Evolutionary conservation across 2,888 invertebrate species (phyloP).

Genomic region (Dioctria linearis): DNA sequence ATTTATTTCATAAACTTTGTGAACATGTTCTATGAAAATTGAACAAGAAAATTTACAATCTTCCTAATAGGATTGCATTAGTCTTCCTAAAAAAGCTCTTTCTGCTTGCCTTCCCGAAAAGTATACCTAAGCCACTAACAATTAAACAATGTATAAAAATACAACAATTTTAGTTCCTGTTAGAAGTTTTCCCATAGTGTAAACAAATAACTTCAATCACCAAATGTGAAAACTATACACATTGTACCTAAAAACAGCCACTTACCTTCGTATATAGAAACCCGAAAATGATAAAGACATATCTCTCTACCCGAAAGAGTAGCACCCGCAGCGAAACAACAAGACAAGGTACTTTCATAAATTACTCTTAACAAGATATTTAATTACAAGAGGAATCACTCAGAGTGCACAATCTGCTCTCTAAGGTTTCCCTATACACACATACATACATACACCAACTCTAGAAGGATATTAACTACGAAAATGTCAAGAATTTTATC

Average conservation of each 20-base stretch:
- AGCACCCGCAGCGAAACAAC: not conserved
- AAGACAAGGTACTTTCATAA: slow-evolving; percentile 29
- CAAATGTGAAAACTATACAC: not conserved
- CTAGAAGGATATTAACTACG: not conserved
- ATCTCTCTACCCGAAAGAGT: too few species aligned
- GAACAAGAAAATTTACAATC: too few species aligned
- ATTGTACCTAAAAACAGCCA: not conserved
- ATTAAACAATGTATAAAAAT: not conserved
- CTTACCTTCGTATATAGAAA: not conserved
- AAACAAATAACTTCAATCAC: not conserved
- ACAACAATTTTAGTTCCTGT: not conserved
- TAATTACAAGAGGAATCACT: slow-evolving; percentile 51
- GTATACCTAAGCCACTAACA: too few species aligned
- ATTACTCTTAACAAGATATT: slow-evolving; percentile 51
- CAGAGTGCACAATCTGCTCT: slow-evolving; percentile 38
- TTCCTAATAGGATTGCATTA: too few species aligned
- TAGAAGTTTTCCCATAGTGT: not conserved
- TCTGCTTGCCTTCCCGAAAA: too few species aligned
- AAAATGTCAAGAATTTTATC: slow-evolving; percentile 20
- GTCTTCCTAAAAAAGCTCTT: too few species aligned
- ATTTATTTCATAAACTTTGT: too few species aligned
- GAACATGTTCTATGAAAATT: too few species aligned
- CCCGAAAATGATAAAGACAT: too few species aligned
- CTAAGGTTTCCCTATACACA: not conserved
- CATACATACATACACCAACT: not conserved